Evolutionary conservation across 2,113 vertebrate species (phyloP).

Genomic region (Suncus etruscus): DNA sequence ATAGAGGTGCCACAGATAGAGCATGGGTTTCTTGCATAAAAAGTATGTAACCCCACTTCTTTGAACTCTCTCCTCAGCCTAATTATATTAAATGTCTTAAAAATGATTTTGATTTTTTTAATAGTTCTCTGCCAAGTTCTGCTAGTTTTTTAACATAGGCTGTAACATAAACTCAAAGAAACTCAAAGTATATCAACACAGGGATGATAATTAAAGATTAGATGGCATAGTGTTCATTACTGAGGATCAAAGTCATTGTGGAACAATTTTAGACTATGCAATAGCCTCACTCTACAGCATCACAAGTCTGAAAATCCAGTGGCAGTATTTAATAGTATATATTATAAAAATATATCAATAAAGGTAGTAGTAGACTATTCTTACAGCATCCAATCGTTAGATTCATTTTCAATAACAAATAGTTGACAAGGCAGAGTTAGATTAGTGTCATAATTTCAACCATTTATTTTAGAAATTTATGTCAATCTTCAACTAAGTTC

Average conservation of each 20-base stretch:
- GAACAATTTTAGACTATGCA: background rate
- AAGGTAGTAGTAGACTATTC: too few relatives aligned
- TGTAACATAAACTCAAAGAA: background rate
- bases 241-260: background rate
- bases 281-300: background rate
- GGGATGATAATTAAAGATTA: background rate
- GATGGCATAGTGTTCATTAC: background rate
- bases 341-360: too few relatives aligned
- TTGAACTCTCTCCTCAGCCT: too few relatives aligned
- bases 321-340: background rate
- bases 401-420: background rate
- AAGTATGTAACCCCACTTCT: too few relatives aligned
- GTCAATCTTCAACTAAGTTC: background rate
- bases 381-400: background rate
- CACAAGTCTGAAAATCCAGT: background rate
- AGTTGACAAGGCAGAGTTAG: background rate
- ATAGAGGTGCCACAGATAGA: too few relatives aligned
- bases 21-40: too few relatives aligned
- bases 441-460: background rate
- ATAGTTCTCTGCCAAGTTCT: background rate
- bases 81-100: background rate
- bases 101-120: background rate
- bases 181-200: background rate
- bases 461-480: conserved; percentile 2
- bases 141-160: background rate